A percentile compares a stretch with the other conserved stretches of the same genome.
These are phyloP conservation scores for Sebastes cheni DNA, from an alignment of 2,797 vertebrate genomes.

Conservation along the genomic window DNA sequence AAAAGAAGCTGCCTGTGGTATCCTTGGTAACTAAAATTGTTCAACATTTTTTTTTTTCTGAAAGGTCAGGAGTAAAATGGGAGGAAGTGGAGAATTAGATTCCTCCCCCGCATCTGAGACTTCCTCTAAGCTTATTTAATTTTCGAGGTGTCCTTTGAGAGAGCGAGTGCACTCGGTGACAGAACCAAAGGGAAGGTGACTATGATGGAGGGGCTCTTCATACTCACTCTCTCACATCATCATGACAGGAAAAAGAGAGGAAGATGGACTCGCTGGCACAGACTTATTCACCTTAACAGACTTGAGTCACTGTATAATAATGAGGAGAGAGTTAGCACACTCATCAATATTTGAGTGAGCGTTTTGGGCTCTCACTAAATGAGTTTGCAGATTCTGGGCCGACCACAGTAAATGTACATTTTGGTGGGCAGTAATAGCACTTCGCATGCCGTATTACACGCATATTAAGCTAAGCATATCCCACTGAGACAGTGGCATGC, in stretches of 20 bases:
- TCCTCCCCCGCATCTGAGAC: slow-evolving; percentile 46
- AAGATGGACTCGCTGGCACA: slow-evolving; percentile 41
- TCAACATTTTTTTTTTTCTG: slow-evolving; percentile 26
- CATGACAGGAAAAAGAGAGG: slow-evolving; percentile 56
- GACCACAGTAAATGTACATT: background rate
- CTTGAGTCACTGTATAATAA: slow-evolving; percentile 37
- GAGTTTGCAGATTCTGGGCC: slow-evolving; percentile 12
- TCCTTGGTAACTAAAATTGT: slow-evolving; percentile 71
- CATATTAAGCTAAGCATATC: background rate
- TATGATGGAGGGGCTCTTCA: slow-evolving; percentile 59
- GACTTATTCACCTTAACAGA: slow-evolving; percentile 44
- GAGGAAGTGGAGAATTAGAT: slow-evolving; percentile 48
- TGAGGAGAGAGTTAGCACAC: slow-evolving; percentile 17
- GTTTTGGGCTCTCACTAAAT: slow-evolving; percentile 24
- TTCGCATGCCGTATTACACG: background rate
- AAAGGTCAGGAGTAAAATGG: slow-evolving; percentile 70
- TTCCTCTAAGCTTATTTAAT: slow-evolving; percentile 58
- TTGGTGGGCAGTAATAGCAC: background rate
- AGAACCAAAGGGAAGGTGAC: slow-evolving; percentile 66
- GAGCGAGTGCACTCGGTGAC: slow-evolving; percentile 11
- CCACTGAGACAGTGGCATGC: background rate
- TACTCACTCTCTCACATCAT: slow-evolving; percentile 43
- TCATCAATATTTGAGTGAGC: slow-evolving; percentile 44
- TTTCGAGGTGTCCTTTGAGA: slow-evolving; percentile 52
- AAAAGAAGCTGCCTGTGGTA: slow-evolving; percentile 54